Base-by-base conservation (phyloP, 1,140 invertebrate species). In the Conus betulinus region DNA sequence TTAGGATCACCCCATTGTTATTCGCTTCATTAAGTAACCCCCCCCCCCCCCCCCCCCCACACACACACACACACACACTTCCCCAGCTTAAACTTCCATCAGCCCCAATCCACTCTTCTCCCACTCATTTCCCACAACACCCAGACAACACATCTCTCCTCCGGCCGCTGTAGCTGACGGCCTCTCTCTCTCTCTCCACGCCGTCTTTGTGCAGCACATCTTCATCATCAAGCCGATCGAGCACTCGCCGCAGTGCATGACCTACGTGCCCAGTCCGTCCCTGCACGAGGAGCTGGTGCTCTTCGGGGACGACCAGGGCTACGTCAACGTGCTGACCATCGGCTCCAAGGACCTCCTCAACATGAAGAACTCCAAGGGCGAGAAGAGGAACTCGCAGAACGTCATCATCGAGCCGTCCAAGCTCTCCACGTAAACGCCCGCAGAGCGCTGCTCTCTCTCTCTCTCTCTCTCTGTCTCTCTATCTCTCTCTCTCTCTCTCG, bases 271-370 rank as follows among this genome's bases (percentile, higher is more conserved):
- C n/a, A 90, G 88, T 13, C 71, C 81, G 3, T 87, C 89, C 1
- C 51, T 83, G 1, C 91, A 93, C 83, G 94, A 94, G 85, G 95
- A 95, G 83, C 87, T 87, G 17, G 88, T 95, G 7, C 88, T 95
- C 17, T 94, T 94, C 85, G 95, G 95, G 67, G 95, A 95, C 89
- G 94, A 95, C 89, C 93, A 94, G 89, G 95, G 95, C 52, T 94
- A 95, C 88, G 90, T 95, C 27, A 95, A 94, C 88, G 55, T 93
- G 17, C 90, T 95, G 52, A 94, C 92, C 83, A 85, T 95, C 27
- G 90, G 91, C n/a, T 89, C 92, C 25, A 93, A 95, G 86, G 95
- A 95, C 90, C 39, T 95, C n/a, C 89, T 95, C 25, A 93, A 92
- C 5, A 92, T 92, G 87, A 95, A 95, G 84, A 94, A 94, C 83